Evolutionary conservation across 92 coral and sea anemone genomes (phyloP).

Genomic region (Epizoanthus stellaris): DNA sequence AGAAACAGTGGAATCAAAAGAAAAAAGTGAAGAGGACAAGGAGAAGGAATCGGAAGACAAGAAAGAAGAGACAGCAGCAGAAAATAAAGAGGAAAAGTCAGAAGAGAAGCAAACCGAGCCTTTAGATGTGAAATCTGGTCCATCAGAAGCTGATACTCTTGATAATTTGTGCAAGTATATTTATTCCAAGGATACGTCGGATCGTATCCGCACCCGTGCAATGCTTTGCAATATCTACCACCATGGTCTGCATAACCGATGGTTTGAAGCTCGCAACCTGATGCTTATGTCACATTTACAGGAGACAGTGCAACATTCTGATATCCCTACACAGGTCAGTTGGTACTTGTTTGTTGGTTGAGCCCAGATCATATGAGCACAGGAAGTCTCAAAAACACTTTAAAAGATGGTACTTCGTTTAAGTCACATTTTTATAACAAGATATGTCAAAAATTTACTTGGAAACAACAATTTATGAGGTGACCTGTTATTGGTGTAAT

Average conservation of each 20-base stretch:
- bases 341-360: not conserved
- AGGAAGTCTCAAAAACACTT: no score
- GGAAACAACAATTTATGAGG: no score
- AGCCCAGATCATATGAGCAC: no score
- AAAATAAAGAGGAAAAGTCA: slow-evolving; percentile 42
- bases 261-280: slow-evolving; percentile 98
- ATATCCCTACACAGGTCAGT: slow-evolving; percentile 96
- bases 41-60: slow-evolving; percentile 30
- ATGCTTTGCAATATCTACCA: slow-evolving; percentile 97
- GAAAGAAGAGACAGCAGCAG: slow-evolving; percentile 39
- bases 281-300: slow-evolving; percentile 98
- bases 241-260: slow-evolving; percentile 90
- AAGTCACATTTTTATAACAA: no score
- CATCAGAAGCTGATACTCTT: slow-evolving; percentile 67
- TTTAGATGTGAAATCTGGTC: slow-evolving; percentile 13
- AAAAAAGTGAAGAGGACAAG: slow-evolving; percentile 20
- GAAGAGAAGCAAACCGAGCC: slow-evolving; percentile 27
- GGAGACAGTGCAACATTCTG: slow-evolving; percentile 94
- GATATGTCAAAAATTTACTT: no score
- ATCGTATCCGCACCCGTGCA: slow-evolving; percentile 95
- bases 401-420: no score
- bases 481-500: no score
- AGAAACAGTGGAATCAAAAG: slow-evolving; percentile 12
- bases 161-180: slow-evolving; percentile 89
- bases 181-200: slow-evolving; percentile 94